Evolutionary conservation across 2,797 vertebrate genomes (phyloP).

Genomic region (Syngnathus acus): DNA sequence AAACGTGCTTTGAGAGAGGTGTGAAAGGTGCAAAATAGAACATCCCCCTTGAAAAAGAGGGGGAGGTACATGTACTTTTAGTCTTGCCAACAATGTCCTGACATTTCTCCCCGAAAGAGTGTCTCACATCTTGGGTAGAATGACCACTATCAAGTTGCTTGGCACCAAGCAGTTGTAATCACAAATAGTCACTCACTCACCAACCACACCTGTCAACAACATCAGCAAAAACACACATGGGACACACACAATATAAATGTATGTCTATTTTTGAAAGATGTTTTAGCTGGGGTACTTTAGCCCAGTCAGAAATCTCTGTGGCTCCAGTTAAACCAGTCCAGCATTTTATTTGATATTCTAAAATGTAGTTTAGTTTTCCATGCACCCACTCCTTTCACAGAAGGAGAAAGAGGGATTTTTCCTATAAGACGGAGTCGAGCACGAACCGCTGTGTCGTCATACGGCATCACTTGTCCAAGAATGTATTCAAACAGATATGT

Average conservation of each 20-base stretch:
- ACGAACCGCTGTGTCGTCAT: background rate
- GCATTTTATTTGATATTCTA: no score
- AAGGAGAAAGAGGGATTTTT: constrained; percentile 26
- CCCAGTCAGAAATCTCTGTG: no score
- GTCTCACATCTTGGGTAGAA: background rate
- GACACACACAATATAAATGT: background rate
- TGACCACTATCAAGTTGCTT: background rate
- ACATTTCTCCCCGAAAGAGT: background rate
- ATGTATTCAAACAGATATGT: background rate
- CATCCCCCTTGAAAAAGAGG: background rate
- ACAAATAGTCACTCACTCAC: background rate
- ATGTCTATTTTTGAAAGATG: no score
- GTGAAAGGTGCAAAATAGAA: background rate
- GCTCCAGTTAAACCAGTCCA: no score
- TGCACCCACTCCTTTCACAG: constrained; percentile 7
- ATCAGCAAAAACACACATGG: background rate
- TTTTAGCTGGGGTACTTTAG: no score
- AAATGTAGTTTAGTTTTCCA: no score
- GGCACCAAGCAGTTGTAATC: background rate
- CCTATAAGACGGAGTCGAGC: constrained; percentile 2
- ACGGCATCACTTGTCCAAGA: background rate
- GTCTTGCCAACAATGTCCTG: background rate
- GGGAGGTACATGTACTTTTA: background rate
- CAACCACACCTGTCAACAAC: background rate
- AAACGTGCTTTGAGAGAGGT: background rate